These are phyloP conservation scores for Luffia ferchaultella DNA, from an alignment of 2,888 invertebrate genomes.

Conservation along the genomic window DNA sequence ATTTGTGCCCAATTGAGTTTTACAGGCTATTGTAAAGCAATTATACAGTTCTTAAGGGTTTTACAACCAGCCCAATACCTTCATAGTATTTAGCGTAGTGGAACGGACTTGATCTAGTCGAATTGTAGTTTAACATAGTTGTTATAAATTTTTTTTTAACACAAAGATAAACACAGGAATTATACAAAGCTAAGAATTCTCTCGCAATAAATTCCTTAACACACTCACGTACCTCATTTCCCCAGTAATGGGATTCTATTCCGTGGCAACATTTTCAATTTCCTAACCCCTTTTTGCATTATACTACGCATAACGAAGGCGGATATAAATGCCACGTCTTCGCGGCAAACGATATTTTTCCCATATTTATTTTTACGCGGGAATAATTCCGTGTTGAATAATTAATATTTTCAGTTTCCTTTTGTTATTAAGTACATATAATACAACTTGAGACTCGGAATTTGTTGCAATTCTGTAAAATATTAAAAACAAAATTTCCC, in stretches of 20 bases:
- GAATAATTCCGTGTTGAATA: not conserved
- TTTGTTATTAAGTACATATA: too few species aligned
- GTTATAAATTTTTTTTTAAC: too few species aligned
- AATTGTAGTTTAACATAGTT: too few species aligned
- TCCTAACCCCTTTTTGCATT: slow-evolving; percentile 6
- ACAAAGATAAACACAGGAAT: not conserved
- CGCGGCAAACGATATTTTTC: not conserved
- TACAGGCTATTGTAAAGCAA: too few species aligned
- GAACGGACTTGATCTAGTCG: too few species aligned
- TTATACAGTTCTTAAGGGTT: too few species aligned
- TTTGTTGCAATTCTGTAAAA: too few species aligned
- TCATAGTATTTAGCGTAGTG: too few species aligned
- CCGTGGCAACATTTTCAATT: slow-evolving; percentile 5
- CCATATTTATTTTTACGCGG: not conserved
- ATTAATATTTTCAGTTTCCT: not conserved
- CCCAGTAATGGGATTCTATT: slow-evolving; percentile 6
- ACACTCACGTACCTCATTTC: slow-evolving; percentile 6
- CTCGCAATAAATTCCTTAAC: not conserved
- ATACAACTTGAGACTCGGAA: too few species aligned
- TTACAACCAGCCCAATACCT: too few species aligned
- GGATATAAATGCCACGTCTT: not conserved
- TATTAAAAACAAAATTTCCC: too few species aligned
- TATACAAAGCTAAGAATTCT: not conserved
- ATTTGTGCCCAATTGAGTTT: too few species aligned
- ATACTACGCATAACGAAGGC: slow-evolving; percentile 1